These are phyloP conservation scores for Sebastes itinus DNA, from an alignment of 2,797 vertebrate genomes.

Conservation along the genomic window DNA sequence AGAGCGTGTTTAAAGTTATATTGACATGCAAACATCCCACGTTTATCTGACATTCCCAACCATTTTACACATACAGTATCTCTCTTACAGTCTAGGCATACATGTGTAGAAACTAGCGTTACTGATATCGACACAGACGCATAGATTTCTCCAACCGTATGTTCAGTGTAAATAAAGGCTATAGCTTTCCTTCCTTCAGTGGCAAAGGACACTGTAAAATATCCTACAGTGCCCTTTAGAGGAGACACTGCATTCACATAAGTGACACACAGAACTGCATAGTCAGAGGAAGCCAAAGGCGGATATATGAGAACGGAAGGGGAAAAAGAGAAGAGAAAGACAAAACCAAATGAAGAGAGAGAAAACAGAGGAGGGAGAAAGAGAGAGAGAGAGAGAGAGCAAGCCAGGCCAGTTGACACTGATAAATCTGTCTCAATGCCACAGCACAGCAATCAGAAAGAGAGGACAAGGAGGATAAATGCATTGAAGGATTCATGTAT, in stretches of 20 bases:
- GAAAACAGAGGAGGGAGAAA: not conserved
- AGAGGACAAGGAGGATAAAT: not conserved
- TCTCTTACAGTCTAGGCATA: not conserved
- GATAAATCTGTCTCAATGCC: conserved; percentile 23
- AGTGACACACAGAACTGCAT: conserved; percentile 51
- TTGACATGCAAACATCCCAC: not conserved
- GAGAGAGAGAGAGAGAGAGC: not conserved
- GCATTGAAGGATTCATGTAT: not conserved
- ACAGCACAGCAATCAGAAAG: conserved; percentile 11
- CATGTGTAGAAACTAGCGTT: not conserved
- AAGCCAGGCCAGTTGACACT: conserved; percentile 9
- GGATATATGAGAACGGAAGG: conserved; percentile 55
- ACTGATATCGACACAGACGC: not conserved
- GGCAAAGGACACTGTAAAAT: conserved; percentile 29
- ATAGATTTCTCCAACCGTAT: not conserved
- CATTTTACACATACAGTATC: not conserved
- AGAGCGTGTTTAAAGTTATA: too few relatives aligned
- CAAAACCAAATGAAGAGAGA: conserved; percentile 38
- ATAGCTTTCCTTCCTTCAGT: conserved; percentile 9
- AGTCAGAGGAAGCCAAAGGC: conserved; percentile 53
- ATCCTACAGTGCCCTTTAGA: conserved; percentile 41
- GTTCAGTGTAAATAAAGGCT: not conserved
- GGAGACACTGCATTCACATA: conserved; percentile 43
- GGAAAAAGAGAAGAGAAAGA: conserved; percentile 40
- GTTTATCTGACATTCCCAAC: not conserved